Evolutionary conservation across 2,113 vertebrate species (phyloP).

Genomic region (Acanthochromis polyacanthus): DNA sequence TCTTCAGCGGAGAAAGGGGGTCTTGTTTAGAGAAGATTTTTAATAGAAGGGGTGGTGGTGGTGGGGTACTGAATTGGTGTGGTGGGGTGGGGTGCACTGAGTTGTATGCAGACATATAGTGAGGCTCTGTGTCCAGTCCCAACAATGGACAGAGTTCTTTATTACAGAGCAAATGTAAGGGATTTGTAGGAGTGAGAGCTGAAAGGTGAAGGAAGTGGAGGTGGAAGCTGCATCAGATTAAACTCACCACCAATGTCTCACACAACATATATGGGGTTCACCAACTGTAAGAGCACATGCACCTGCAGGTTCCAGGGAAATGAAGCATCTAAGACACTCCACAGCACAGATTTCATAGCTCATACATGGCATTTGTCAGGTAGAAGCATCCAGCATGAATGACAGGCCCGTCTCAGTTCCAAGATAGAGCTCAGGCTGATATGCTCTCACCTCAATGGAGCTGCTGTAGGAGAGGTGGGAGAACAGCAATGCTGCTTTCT

Average conservation of each 20-base stretch:
- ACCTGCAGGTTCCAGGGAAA: slow-evolving; percentile 5
- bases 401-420: slow-evolving; percentile 27
- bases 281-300: not conserved
- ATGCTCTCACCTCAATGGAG: slow-evolving; percentile 71
- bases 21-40: slow-evolving; percentile 93
- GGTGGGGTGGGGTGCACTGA: slow-evolving; percentile 64
- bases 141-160: slow-evolving; percentile 89
- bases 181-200: slow-evolving; percentile 38
- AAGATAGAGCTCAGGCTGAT: not conserved
- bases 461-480: slow-evolving; percentile 49
- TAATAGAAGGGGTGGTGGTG: slow-evolving; percentile 86
- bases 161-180: slow-evolving; percentile 72
- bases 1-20: slow-evolving; percentile 95
- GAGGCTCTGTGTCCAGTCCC: slow-evolving; percentile 88
- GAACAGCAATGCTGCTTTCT: slow-evolving; percentile 25
- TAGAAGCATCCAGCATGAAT: slow-evolving; percentile 17
- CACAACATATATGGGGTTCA: not conserved
- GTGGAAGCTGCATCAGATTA: slow-evolving; percentile 37
- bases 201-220: slow-evolving; percentile 44
- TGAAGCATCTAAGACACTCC: not conserved
- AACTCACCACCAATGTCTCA: not conserved
- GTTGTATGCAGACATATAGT: slow-evolving; percentile 86
- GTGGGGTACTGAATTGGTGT: slow-evolving; percentile 45
- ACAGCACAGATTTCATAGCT: not conserved
- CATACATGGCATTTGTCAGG: not conserved